phyloP scores from a whole-genome alignment of 1,140 invertebrate species.

The Octopus bimaculoides region DNA sequence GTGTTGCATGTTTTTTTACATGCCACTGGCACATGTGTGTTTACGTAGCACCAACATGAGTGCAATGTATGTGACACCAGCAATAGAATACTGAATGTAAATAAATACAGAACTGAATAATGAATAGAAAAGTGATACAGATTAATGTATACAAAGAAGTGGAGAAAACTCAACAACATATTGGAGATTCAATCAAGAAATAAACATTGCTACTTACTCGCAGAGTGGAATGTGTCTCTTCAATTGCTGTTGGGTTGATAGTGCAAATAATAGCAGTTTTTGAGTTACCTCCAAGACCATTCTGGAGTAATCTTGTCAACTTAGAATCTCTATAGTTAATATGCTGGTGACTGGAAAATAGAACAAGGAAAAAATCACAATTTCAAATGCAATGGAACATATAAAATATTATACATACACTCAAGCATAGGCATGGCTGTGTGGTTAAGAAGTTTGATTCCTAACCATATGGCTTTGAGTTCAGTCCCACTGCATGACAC shows the following conservation, averaged over 20 bases:
- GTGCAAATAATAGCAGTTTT: constrained; percentile 66
- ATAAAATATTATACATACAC: no score
- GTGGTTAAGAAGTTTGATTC: no score
- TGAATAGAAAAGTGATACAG: not conserved
- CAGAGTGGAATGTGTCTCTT: constrained; percentile 66
- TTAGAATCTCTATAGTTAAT: constrained; percentile 63
- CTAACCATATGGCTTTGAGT: no score
- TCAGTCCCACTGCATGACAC: no score
- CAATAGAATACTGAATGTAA: no score
- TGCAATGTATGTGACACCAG: no score
- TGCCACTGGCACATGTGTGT: no score
- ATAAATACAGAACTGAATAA: not conserved
- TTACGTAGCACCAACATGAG: no score
- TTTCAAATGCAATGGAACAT: no score
- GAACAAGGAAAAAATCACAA: not conserved
- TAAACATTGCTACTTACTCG: constrained; percentile 33
- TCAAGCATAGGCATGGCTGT: no score
- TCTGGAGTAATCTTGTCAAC: constrained; percentile 65
- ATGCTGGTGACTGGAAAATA: constrained; percentile 37
- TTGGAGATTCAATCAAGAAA: not conserved
- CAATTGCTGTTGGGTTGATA: constrained; percentile 65
- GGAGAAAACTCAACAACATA: not conserved
- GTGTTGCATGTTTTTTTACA: no score
- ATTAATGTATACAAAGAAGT: not conserved
- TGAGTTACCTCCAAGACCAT: constrained; percentile 67